Evolutionary conservation across 2,113 vertebrate species (phyloP).

Genomic region (Catharus bicknelli): DNA sequence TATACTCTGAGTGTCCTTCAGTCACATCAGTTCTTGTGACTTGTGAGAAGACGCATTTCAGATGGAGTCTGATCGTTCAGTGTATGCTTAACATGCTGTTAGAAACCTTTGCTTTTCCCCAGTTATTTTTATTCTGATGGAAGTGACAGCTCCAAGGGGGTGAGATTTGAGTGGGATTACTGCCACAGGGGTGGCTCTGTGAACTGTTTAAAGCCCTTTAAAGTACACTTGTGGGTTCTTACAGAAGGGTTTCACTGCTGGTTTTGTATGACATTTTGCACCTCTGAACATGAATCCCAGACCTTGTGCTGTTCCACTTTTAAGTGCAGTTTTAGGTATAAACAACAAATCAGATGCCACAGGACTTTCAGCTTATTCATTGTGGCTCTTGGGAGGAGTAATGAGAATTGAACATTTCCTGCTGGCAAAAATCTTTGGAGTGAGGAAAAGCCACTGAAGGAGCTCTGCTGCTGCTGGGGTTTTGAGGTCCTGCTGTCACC

Average conservation of each 20-base stretch:
- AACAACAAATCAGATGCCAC: not conserved
- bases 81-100: not conserved
- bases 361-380: not conserved
- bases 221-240: not conserved
- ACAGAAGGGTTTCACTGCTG: not conserved
- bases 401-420: accelerated
- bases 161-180: not conserved
- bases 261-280: not conserved
- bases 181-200: not conserved
- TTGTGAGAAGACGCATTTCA: not conserved
- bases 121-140: not conserved
- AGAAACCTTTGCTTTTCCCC: not conserved
- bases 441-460: not conserved
- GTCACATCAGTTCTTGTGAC: not conserved
- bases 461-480: not conserved
- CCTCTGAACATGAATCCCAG: not conserved
- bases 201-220: not conserved
- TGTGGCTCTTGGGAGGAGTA: not conserved
- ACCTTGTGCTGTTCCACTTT: not conserved
- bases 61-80: not conserved
- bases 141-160: not conserved
- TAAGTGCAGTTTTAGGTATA: not conserved
- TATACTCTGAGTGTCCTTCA: not conserved
- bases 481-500: not conserved
- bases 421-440: not conserved